These are phyloP conservation scores for Myzus persicae DNA, from an alignment of 1,140 invertebrate species.

Conservation along the genomic window DNA sequence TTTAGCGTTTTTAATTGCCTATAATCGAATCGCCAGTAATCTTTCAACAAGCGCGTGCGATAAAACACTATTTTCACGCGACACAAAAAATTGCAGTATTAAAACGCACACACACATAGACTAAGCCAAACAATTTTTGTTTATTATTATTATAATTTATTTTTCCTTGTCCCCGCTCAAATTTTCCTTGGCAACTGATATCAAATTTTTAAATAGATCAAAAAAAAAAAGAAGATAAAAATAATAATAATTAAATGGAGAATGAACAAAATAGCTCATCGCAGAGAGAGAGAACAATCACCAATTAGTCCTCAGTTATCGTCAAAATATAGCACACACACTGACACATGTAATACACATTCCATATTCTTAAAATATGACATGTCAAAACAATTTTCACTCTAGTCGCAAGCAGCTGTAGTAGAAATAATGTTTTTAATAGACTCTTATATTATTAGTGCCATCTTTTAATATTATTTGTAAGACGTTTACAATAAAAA, in stretches of 20 bases:
- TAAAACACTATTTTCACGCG: not conserved
- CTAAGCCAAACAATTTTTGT: constrained; percentile 2
- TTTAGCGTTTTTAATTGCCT: constrained; percentile 25
- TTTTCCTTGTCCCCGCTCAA: not conserved
- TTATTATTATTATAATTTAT: not conserved
- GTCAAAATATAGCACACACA: not conserved
- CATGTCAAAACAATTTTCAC: constrained; percentile 32
- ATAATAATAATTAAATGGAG: not conserved
- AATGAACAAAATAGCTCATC: not conserved
- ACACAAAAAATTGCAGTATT: not conserved
- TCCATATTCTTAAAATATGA: not conserved
- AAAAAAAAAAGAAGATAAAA: not conserved
- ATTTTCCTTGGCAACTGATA: constrained; percentile 24
- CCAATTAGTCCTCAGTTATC: not conserved
- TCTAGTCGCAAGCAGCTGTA: constrained; percentile 3
- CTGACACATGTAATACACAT: not conserved
- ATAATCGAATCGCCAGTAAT: not conserved
- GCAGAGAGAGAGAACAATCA: not conserved
- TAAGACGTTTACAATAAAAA: not conserved
- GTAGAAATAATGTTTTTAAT: constrained; percentile 32
- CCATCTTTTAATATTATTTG: not conserved
- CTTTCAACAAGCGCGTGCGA: not conserved
- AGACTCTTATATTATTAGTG: not conserved
- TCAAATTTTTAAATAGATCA: not conserved
- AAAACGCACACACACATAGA: not conserved